Percentiles rank a stretch among this genome's conserved stretches.
These are phyloP conservation scores for Halyomorpha halys DNA, from an alignment of 1,140 invertebrate species.

Conservation along the genomic window DNA sequence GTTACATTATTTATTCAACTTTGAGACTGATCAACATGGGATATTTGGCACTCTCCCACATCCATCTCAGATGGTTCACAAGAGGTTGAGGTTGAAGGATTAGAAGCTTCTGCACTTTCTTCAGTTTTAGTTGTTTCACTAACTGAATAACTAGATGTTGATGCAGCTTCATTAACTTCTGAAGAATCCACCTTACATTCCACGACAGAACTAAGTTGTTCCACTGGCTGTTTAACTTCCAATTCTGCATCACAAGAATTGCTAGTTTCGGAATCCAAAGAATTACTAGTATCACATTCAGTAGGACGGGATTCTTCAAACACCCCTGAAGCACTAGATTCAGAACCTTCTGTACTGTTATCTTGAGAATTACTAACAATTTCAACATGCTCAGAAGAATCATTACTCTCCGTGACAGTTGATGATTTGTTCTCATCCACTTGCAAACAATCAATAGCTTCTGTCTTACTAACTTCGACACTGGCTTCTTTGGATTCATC, in stretches of 20 bases:
- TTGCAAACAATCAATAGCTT: neutral
- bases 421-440: neutral
- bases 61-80: constrained; percentile 16
- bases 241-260: constrained; percentile 11
- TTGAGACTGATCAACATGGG: constrained; percentile 2
- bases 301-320: neutral
- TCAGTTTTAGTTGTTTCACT: constrained; percentile 1
- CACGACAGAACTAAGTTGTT: neutral
- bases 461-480: neutral
- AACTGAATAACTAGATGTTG: neutral
- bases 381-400: neutral
- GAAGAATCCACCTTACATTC: neutral
- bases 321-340: neutral
- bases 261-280: constrained; percentile 11
- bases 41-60: constrained; percentile 18
- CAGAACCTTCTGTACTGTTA: too few species aligned
- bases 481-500: neutral
- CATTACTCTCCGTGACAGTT: neutral
- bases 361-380: neutral
- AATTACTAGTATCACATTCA: constrained; percentile 18
- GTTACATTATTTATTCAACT: neutral
- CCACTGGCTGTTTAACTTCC: neutral
- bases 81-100: neutral
- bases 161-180: neutral
- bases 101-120: neutral